These are phyloP conservation scores for Chaunax sp. DNA, from an alignment of 2,797 vertebrate genomes.

Conservation along the genomic window DNA sequence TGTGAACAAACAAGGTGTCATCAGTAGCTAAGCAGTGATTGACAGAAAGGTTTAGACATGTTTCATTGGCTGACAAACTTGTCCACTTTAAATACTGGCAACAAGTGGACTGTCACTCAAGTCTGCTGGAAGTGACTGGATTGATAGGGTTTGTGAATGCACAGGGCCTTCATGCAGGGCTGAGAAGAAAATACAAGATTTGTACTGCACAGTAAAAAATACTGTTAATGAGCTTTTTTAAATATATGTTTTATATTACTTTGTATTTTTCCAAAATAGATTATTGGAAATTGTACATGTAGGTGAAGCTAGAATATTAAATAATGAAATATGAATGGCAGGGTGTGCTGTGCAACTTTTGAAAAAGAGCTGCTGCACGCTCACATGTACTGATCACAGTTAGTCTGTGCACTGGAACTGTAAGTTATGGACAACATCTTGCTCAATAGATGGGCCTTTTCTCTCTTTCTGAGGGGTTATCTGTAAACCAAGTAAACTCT, in stretches of 20 bases:
- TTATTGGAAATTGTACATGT: slow-evolving; percentile 26
- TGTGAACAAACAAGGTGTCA: background rate
- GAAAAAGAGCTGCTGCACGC: background rate
- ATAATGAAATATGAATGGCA: background rate
- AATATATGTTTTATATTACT: slow-evolving; percentile 73
- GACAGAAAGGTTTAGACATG: background rate
- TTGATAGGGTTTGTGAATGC: slow-evolving; percentile 17
- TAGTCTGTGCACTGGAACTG: background rate
- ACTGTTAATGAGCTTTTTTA: slow-evolving; percentile 47
- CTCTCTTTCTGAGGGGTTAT: background rate
- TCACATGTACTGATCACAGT: background rate
- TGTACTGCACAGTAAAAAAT: slow-evolving; percentile 46
- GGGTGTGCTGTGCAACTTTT: background rate
- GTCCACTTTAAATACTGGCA: background rate
- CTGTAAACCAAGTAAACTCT: slow-evolving; percentile 11
- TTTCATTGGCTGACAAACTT: slow-evolving; percentile 5
- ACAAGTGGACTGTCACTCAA: no score
- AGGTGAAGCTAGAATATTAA: slow-evolving; percentile 11
- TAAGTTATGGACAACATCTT: slow-evolving; percentile 6
- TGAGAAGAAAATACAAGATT: slow-evolving; percentile 19
- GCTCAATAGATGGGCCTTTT: slow-evolving; percentile 8
- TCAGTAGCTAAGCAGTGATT: background rate
- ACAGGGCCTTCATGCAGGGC: slow-evolving; percentile 27
- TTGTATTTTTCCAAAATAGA: slow-evolving; percentile 62
- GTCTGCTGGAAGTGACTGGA: slow-evolving; percentile 21